Base-by-base conservation (phyloP, 2,888 invertebrate species). In the Heliconius charithonia region DNA sequence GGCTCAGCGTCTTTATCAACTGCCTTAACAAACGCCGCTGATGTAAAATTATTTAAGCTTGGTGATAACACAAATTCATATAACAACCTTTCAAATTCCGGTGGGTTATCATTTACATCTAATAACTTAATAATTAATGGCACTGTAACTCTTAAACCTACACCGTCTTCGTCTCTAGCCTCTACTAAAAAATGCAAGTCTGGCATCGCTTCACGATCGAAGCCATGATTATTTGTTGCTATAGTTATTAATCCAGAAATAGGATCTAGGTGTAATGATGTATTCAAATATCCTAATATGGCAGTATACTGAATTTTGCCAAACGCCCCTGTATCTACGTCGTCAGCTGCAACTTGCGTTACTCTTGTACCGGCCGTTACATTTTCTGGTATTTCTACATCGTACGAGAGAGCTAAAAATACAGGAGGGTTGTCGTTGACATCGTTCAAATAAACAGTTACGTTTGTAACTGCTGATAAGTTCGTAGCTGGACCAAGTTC, bases 401-500 rank as follows among this genome's bases (percentile, higher is more conserved):
- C 95, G 89, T 98, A 99, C 1, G 96, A 95, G 63, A 96, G 92
- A 83, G 97, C 96, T 22, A 96, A 93, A 87, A 99, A 99, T 80
- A 96, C 93, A 2, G 99, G 99, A 45, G 97, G 95, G 90, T 98
- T 98, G 89, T 99, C 99, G 87, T 99, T 99, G 13, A 97, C 95
- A 87, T 99, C 98, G 82, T 97, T 96, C 41, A 99, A 92, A 85
- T 97, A 97, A 19, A 98, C 97, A 2, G 97, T 97, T 0, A 98
- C 97, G 81, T 97, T 97, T 12, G 97, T 97, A 74, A 95, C 96
- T 6, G 96, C 96, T 75, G 97, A 97, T 73, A 97, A 93, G 89
- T 97, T 97, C 71, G 97, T 96, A 41, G 96, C 96, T 83, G 97
- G 97, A 65, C 97, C 97, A 62, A 98, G 94, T 89, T 98, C 98